Evolutionary conservation across 2,797 vertebrate species (phyloP), one percentile per base, ranked within the genome.

Genomic region (Sphaeramia orbicularis): DNA sequence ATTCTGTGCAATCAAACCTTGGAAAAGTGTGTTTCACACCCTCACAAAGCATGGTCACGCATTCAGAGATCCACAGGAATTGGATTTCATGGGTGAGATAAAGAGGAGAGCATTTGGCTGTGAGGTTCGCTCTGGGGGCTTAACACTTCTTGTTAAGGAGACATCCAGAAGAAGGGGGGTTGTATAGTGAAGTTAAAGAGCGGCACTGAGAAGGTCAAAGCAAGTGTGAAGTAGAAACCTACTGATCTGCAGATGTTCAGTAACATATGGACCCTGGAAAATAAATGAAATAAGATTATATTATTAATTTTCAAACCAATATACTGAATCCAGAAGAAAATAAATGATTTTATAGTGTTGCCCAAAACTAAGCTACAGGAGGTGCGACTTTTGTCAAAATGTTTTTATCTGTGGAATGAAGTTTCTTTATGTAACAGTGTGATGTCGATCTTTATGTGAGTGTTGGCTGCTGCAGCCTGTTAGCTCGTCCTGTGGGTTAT

Each of bases 31-130:
- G 53, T 73, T 84, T 85, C 80, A 82, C 54, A 67, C 48, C 49
- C 50, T 55, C 57, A 78, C 59, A 81, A 82, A 83, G 75, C 59
- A 61, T 16, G 4, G 78, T 76, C 80, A 82, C 36, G 21, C 73
- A 76, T 68, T 40, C 24, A 47, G 66, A 62, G 63, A 73, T 53
- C 76, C 76, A 37, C 36, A 72, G n/a, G 76, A 89, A 87, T 81
- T 86, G 80, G 81, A 87, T 87, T 87, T 87, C 80, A 85, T 68
- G 83, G 84, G 32, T 61, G 59, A 85, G 76, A 85, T 71, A 74
- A 81, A 79, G 73, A 67, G 60, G 70, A 37, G 68, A 49, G 73
- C 2, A 7, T 86, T 81, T 75, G 65, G 30, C 64, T 75, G 36
- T 47, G 71, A 65, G 78, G 58, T 71, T 77, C 6, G 49, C 81